Conservation (phyloP, 2,113 vertebrate genomes). For the Neomonachus schauinslandi region DNA sequence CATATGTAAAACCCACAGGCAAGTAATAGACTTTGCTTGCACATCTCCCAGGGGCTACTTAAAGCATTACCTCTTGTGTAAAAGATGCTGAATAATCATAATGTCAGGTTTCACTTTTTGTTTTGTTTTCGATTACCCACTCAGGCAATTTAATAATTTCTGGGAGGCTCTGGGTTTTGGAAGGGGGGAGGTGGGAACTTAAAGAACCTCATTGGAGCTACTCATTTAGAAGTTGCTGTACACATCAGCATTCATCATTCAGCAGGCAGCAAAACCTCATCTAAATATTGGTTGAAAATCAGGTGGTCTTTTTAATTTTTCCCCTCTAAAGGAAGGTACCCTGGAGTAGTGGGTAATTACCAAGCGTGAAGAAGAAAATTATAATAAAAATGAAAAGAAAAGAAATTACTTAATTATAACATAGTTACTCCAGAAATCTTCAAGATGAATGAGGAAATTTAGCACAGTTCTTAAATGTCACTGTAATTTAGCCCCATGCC, state of each 20-base stretch:
- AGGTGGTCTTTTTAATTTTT: neutral
- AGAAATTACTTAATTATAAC: constrained; percentile 13
- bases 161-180: constrained; percentile 33
- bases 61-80: constrained; percentile 61
- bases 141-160: constrained; percentile 81
- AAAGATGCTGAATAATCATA: constrained; percentile 66
- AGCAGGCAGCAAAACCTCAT: constrained; percentile 28
- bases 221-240: constrained; percentile 65
- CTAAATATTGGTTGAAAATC: constrained; percentile 6
- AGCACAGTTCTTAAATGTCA: constrained; percentile 68
- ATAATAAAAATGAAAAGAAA: constrained; percentile 73
- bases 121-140: constrained; percentile 78
- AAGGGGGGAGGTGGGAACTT: neutral
- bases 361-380: constrained; percentile 57
- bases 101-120: constrained; percentile 77
- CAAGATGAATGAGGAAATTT: constrained; percentile 53
- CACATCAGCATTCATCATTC: constrained; percentile 69
- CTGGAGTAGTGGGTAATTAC: neutral
- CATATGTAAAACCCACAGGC: constrained; percentile 65
- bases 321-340: constrained; percentile 40
- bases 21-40: constrained; percentile 69
- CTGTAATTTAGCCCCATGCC: constrained; percentile 41
- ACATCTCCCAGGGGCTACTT: constrained; percentile 65
- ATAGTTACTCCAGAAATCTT: constrained; percentile 60
- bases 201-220: constrained; percentile 58